These are phyloP conservation scores for Triplophysa bombifrons DNA, from an alignment of 2,797 vertebrate species.

Conservation along the genomic window DNA sequence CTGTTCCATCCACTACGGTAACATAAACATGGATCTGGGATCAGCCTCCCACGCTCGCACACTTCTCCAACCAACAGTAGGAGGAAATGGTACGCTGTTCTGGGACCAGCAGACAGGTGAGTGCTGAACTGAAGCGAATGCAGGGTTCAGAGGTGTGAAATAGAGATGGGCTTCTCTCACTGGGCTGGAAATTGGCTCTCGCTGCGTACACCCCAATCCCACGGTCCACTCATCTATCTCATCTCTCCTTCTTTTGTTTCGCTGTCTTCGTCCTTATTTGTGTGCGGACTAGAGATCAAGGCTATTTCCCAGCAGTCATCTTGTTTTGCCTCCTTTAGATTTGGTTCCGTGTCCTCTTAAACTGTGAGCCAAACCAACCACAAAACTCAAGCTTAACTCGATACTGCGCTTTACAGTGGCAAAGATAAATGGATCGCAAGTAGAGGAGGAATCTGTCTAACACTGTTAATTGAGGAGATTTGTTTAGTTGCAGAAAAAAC, in stretches of 20 bases:
- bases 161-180: constrained; percentile 52
- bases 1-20: constrained; percentile 16
- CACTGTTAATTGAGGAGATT: constrained; percentile 36
- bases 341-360: constrained; percentile 44
- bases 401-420: not conserved
- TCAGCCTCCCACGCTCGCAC: constrained; percentile 15
- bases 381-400: not conserved
- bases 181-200: constrained; percentile 60
- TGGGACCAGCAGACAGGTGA: constrained; percentile 28
- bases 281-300: constrained; percentile 28
- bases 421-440: constrained; percentile 29
- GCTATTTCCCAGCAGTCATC: constrained; percentile 54
- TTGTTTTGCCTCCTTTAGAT: constrained; percentile 34
- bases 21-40: constrained; percentile 19
- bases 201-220: constrained; percentile 23
- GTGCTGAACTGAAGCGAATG: constrained; percentile 47
- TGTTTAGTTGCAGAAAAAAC: constrained; percentile 9
- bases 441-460: constrained; percentile 7
- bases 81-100: constrained; percentile 22
- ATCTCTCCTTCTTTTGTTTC: constrained; percentile 60
- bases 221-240: constrained; percentile 52
- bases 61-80: not conserved
- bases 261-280: constrained; percentile 51
- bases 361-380: not conserved
- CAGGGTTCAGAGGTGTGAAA: constrained; percentile 56